Base-by-base conservation (phyloP, 2,888 invertebrate genomes). In the Agonum fuliginosum region DNA sequence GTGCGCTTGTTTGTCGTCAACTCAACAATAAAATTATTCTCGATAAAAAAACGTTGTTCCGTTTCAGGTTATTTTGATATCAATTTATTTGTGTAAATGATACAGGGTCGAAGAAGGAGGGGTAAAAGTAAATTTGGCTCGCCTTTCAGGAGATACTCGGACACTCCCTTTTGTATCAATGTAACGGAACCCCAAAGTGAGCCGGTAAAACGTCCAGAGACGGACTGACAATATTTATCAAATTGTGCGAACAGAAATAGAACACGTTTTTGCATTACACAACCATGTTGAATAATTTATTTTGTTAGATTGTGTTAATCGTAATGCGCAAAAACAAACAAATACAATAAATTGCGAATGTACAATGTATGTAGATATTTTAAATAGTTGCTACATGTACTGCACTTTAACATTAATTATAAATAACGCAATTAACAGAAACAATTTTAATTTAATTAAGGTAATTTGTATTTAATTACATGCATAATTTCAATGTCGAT, bases 111-210 rank as follows among this genome's bases (percentile, higher is more conserved):
- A 41, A 5, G 67, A 1, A 37, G 41, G 22, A 41, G 41, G 37
- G 14, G 1, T 30, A 62, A 62, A 62, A 41, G 41, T 67, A 67
- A 67, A 67, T 41, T 67, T 67, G 22, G 67, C 6, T 62, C 62
- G 34, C 62, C 62, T 62, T 62, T 62, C 54, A 62, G 14, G 14
- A 67, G 67, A 67, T 54, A 22, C 17, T 54, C 6, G 24, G 54
- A 4, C 67, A 67, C 67, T 12, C 67, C 67, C 14, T 54, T 54
- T 10, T 19, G 30, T 41, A 67, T 67, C 67, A 37, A 41, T 48
- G 19, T 1, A 67, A 20, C 67, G 67, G 67, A 67, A 67, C 20
- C 17, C 12, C 22, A 67, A 67, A 67, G 27, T 3, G 27, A 62
- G 30, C 58, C 67, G 41, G 67, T 67, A 67, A 41, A 67, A 41